Conservation (phyloP, 2,888 invertebrate species). For the Neocrepidodera transversa region DNA sequence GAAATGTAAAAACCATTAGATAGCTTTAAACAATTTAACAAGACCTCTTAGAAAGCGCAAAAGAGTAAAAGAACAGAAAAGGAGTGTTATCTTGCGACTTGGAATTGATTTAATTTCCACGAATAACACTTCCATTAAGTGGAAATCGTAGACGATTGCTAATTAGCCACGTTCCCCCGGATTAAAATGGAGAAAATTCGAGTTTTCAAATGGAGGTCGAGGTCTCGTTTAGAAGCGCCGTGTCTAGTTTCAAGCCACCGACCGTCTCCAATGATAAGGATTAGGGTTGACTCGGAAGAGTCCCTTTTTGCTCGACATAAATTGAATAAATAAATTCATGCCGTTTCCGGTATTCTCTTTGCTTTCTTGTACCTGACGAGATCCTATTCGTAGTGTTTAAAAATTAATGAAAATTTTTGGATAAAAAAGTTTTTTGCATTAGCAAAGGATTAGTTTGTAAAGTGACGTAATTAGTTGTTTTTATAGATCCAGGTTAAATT, state of each 20-base stretch:
- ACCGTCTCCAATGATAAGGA: slow-evolving; percentile 12
- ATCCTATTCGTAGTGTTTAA: too few species aligned
- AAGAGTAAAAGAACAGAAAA: too few species aligned
- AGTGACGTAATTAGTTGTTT: too few species aligned
- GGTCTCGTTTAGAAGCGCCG: slow-evolving; percentile 1
- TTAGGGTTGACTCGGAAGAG: not conserved
- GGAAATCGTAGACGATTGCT: slow-evolving; percentile 17
- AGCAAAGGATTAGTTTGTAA: too few species aligned
- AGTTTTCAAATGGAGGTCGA: slow-evolving; percentile 7
- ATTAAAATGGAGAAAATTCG: not conserved
- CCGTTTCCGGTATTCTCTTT: not conserved
- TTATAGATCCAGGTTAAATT: too few species aligned
- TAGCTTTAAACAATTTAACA: too few species aligned
- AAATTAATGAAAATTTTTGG: too few species aligned
- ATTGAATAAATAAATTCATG: slow-evolving; percentile 17
- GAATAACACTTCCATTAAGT: slow-evolving; percentile 20
- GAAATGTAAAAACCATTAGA: too few species aligned
- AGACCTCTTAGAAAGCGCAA: too few species aligned
- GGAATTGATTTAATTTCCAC: slow-evolving; percentile 18
- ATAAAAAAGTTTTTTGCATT: too few species aligned
- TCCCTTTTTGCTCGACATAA: slow-evolving; percentile 11
- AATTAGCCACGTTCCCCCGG: slow-evolving; percentile 14
- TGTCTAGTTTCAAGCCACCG: slow-evolving; percentile 4
- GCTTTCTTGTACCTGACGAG: not conserved
- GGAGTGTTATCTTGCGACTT: slow-evolving; percentile 2